Percentiles rank a stretch among this genome's conserved stretches.
Evolutionary conservation across 2,113 vertebrate genomes (phyloP).

Genomic region (Myotis yumanensis): DNA sequence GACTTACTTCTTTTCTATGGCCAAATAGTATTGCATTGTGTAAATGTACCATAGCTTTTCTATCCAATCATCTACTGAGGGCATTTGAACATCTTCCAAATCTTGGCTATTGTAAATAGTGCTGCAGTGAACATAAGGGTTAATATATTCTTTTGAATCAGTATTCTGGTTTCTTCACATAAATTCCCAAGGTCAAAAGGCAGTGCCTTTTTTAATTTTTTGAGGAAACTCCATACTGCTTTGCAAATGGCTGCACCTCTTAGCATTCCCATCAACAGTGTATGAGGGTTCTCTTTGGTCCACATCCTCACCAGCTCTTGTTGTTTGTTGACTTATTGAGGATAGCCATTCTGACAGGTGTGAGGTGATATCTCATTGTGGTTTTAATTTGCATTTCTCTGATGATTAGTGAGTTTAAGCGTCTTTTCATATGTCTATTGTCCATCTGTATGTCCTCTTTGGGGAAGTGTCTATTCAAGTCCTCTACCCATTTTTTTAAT

Average conservation of each 20-base stretch:
- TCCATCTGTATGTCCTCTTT: too few relatives aligned
- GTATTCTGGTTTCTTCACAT: neutral
- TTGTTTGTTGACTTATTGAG: neutral
- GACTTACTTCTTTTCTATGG: neutral
- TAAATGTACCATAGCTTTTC: neutral
- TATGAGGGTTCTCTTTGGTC: neutral
- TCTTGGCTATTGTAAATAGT: neutral
- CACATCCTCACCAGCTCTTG: neutral
- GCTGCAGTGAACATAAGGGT: neutral
- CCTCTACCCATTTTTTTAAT: too few relatives aligned
- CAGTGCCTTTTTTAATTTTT: neutral
- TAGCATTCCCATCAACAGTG: neutral
- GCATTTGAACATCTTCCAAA: neutral
- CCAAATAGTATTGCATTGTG: neutral
- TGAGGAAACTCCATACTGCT: neutral
- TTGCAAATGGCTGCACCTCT: neutral
- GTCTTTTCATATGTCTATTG: too few relatives aligned
- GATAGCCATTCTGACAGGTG: neutral
- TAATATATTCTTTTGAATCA: neutral
- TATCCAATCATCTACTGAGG: neutral
- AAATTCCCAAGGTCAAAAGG: neutral
- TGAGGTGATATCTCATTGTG: too few relatives aligned
- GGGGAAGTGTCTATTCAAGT: too few relatives aligned
- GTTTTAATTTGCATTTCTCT: too few relatives aligned
- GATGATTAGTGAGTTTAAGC: too few relatives aligned